These are phyloP conservation scores for Drosophila nannoptera DNA, from an alignment of 1,140 invertebrate species.

Conservation along the genomic window DNA sequence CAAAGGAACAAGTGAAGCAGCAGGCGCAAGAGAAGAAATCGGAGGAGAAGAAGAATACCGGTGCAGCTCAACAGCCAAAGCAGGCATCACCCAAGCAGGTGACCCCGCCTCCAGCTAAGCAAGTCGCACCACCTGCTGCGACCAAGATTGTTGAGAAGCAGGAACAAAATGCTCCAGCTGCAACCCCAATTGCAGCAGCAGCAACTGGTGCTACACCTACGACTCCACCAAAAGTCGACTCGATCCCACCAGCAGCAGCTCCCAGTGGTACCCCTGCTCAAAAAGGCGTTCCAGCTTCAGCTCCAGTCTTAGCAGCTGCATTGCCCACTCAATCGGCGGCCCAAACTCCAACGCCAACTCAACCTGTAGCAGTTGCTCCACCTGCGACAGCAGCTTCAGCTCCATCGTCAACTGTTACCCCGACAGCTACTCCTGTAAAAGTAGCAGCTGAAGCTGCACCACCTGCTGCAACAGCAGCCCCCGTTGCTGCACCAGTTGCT, in stretches of 20 bases:
- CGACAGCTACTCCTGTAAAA: too few relatives aligned
- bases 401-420: too few relatives aligned
- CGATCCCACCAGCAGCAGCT: neutral
- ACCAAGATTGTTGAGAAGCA: neutral
- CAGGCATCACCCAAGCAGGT: constrained; percentile 9
- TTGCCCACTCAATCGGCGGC: neutral
- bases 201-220: neutral
- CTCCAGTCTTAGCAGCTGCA: neutral
- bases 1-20: constrained; percentile 1
- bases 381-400: neutral
- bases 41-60: constrained; percentile 13
- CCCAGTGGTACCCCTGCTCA: neutral
- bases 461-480: neutral
- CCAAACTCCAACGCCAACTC: neutral
- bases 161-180: neutral
- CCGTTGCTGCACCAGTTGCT: neutral
- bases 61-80: constrained; percentile 3
- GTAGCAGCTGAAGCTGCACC: neutral
- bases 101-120: constrained; percentile 13
- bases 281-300: neutral
- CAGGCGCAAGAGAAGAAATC: constrained; percentile 9
- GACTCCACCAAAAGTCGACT: neutral
- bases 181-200: neutral
- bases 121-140: constrained; percentile 17
- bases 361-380: neutral